Evolutionary conservation across 2,888 invertebrate species (phyloP).

Genomic region (Campaea margaritaria): DNA sequence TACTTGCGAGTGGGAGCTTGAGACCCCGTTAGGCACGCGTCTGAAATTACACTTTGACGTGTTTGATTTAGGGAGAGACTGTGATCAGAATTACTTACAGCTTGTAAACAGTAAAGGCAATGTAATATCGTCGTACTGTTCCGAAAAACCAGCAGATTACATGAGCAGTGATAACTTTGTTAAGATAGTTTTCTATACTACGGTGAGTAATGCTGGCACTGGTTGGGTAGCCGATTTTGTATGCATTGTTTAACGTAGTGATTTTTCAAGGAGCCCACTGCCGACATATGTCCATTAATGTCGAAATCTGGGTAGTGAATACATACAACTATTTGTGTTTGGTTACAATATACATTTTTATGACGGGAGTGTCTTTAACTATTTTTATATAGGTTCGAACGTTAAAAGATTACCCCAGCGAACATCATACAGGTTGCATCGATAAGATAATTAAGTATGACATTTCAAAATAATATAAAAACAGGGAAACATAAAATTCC

Average conservation of each 20-base stretch:
- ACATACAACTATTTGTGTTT: too few relatives aligned
- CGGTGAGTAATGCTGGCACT: slow-evolving; percentile 88
- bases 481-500: too few relatives aligned
- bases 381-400: too few relatives aligned
- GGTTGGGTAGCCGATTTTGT: slow-evolving; percentile 87
- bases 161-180: slow-evolving; percentile 83
- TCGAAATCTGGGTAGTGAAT: too few relatives aligned
- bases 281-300: too few relatives aligned
- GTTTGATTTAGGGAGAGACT: slow-evolving; percentile 88
- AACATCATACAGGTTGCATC: too few relatives aligned
- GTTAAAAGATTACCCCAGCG: too few relatives aligned
- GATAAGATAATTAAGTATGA: too few relatives aligned
- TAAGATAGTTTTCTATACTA: slow-evolving; percentile 87
- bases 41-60: slow-evolving; percentile 66
- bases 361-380: too few relatives aligned
- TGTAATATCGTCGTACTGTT: slow-evolving; percentile 74
- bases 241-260: slow-evolving; percentile 43
- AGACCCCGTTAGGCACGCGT: slow-evolving; percentile 64
- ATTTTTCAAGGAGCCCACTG: too few relatives aligned
- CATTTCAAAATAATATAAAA: too few relatives aligned
- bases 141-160: slow-evolving; percentile 85
- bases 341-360: too few relatives aligned
- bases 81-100: slow-evolving; percentile 87
- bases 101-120: slow-evolving; percentile 81
- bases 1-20: slow-evolving; percentile 74